Percentiles rank a stretch among this genome's conserved stretches.
These are phyloP conservation scores for Hydroisotoma schaefferi DNA, from an alignment of 2,888 invertebrate species.

Conservation along the genomic window DNA sequence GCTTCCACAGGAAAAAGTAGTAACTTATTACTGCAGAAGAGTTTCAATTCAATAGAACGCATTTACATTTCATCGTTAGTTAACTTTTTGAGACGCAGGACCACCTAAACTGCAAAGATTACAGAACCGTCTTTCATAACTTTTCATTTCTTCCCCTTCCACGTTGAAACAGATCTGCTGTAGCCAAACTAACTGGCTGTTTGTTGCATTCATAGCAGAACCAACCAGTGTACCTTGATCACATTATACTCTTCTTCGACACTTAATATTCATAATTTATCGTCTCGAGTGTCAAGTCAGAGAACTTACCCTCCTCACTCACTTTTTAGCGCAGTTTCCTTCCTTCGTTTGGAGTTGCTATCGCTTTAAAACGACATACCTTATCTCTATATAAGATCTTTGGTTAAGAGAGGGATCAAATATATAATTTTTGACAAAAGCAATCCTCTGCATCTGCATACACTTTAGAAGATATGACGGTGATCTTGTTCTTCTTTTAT, in stretches of 20 bases:
- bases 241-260: background rate
- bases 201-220: too few relatives aligned
- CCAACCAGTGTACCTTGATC: background rate
- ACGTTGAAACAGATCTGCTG: slow-evolving; percentile 1
- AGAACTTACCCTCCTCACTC: slow-evolving; percentile 4
- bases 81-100: slow-evolving; percentile 10
- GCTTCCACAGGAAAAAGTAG: background rate
- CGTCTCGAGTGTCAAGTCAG: slow-evolving; percentile 10
- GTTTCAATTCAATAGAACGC: slow-evolving; percentile 8
- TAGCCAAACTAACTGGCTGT: too few relatives aligned
- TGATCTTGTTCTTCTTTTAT: background rate
- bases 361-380: too few relatives aligned
- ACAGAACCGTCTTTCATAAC: background rate
- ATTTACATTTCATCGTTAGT: slow-evolving; percentile 1
- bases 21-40: slow-evolving; percentile 7
- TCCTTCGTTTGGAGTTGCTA: background rate
- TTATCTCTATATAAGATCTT: too few relatives aligned
- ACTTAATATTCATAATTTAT: slow-evolving; percentile 17
- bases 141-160: background rate
- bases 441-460: too few relatives aligned
- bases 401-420: too few relatives aligned
- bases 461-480: too few relatives aligned
- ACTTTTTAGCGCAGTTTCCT: background rate
- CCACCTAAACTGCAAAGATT: slow-evolving; percentile 17
- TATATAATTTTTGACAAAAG: too few relatives aligned